Evolutionary conservation across 1,140 invertebrate genomes (phyloP).

Genomic region (Lethocerus indicus): DNA sequence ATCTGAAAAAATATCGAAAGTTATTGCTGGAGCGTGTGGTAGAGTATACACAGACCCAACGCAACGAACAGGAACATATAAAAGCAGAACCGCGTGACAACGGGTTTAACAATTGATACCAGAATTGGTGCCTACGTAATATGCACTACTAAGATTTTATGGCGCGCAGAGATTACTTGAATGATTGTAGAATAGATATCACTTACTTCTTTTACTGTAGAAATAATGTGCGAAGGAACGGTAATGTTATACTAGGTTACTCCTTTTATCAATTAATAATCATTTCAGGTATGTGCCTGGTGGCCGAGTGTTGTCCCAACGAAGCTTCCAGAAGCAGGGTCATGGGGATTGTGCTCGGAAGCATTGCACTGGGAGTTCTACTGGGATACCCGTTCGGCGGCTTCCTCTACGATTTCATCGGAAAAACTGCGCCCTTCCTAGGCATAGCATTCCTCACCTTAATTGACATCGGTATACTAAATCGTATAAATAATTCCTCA

Average conservation of each 20-base stretch:
- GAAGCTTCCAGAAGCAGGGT: slow-evolving; percentile 38
- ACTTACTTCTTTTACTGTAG: background rate
- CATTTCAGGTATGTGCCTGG: slow-evolving; percentile 29
- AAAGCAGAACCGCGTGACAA: too few relatives aligned
- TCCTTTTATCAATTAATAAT: background rate
- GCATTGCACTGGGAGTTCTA: slow-evolving; percentile 58
- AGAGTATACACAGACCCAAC: too few relatives aligned
- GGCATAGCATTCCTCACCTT: slow-evolving; percentile 43
- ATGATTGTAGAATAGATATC: background rate
- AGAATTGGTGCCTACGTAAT: background rate
- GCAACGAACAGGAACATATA: too few relatives aligned
- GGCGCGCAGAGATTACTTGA: background rate
- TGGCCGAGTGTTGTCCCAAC: slow-evolving; percentile 35
- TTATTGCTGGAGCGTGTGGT: too few relatives aligned
- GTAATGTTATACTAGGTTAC: background rate
- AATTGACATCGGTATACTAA: slow-evolving; percentile 35
- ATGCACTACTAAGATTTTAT: background rate
- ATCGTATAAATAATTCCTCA: too few relatives aligned
- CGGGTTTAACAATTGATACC: too few relatives aligned
- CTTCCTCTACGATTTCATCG: slow-evolving; percentile 52
- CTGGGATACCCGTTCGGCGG: slow-evolving; percentile 64
- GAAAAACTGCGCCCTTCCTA: slow-evolving; percentile 55
- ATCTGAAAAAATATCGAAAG: too few relatives aligned
- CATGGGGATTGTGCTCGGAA: slow-evolving; percentile 64
- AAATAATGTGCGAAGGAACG: background rate